Evolutionary conservation across 2,888 invertebrate genomes (phyloP).

Genomic region (Lepeophtheirus nordmannii): DNA sequence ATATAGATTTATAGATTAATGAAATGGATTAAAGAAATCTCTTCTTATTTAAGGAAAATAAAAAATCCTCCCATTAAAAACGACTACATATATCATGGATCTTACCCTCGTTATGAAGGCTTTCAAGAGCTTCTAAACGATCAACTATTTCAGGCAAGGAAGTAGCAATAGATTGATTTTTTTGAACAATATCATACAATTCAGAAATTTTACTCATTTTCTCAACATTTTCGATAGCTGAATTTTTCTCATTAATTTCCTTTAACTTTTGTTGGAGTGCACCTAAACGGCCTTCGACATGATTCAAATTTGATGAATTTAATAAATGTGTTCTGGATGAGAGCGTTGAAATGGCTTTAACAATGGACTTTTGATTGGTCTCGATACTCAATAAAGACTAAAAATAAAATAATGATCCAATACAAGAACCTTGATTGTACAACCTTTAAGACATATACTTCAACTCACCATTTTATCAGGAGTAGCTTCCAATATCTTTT

Average conservation of each 20-base stretch:
- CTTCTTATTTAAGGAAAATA: too few relatives aligned
- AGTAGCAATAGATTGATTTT: constrained; percentile 63
- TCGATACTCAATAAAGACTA: constrained; percentile 27
- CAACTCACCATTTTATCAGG: constrained; percentile 55
- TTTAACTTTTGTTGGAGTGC: constrained; percentile 62
- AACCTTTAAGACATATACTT: background rate
- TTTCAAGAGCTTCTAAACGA: constrained; percentile 67
- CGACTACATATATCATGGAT: constrained; percentile 14
- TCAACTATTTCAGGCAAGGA: constrained; percentile 63
- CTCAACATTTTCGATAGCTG: constrained; percentile 38
- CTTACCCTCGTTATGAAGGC: constrained; percentile 74
- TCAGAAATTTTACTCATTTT: constrained; percentile 52
- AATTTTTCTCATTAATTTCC: constrained; percentile 47
- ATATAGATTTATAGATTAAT: too few relatives aligned
- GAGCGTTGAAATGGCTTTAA: constrained; percentile 59
- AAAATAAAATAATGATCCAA: background rate
- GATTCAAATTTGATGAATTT: constrained; percentile 64
- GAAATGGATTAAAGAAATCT: too few relatives aligned
- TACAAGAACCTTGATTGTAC: background rate
- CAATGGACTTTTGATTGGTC: constrained; percentile 38
- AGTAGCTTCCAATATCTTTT: constrained; percentile 64
- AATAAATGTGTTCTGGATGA: constrained; percentile 61
- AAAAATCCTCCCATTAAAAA: too few relatives aligned
- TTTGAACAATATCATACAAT: constrained; percentile 69
- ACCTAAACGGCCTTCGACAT: constrained; percentile 61